phyloP scores from a whole-genome alignment of 2,113 vertebrate genomes.

The Hypanus sabinus region DNA sequence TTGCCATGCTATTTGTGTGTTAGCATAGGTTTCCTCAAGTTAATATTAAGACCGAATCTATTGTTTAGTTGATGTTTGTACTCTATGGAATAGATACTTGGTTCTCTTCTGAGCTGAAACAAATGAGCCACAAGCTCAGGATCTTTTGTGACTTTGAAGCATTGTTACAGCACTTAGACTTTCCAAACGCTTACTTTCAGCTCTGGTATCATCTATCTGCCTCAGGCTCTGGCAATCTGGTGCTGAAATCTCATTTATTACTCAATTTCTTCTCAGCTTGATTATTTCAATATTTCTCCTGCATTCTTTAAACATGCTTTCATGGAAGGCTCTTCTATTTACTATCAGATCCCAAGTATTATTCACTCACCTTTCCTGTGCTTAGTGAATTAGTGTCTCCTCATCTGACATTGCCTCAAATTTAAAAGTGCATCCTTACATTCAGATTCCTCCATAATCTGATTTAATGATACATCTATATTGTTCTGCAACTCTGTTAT shows the following conservation, averaged over 20 bases:
- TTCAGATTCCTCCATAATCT: not conserved
- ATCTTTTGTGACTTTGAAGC: not conserved
- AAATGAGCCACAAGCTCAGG: too few species aligned
- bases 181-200: not conserved
- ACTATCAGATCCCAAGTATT: not conserved
- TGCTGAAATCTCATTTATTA: not conserved
- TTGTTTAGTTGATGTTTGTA: not conserved
- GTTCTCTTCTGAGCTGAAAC: not conserved
- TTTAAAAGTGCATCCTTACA: not conserved
- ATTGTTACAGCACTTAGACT: not conserved
- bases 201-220: not conserved
- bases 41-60: not conserved
- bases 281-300: not conserved
- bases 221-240: not conserved
- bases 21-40: not conserved
- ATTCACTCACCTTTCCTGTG: too few species aligned
- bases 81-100: not conserved
- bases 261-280: not conserved
- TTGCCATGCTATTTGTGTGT: not conserved
- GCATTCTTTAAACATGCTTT: not conserved
- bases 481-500: not conserved
- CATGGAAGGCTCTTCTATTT: not conserved
- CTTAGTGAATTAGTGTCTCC: not conserved
- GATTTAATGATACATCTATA: not conserved
- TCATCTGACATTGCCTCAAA: not conserved